These are phyloP conservation scores for Drosophila sp. DNA, from an alignment of 1,140 invertebrate genomes.

Conservation along the genomic window DNA sequence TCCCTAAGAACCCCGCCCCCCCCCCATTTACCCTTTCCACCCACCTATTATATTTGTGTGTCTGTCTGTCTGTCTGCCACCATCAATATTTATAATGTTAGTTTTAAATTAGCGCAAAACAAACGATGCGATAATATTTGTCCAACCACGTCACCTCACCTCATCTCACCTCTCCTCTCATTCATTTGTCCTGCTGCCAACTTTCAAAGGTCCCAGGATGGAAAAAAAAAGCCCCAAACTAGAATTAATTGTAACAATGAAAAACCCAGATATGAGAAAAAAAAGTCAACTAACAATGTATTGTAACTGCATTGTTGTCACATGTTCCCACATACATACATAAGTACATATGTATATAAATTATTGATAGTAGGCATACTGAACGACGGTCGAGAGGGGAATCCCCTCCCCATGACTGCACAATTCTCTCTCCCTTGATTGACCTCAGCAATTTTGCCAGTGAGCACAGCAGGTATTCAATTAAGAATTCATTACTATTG, in stretches of 20 bases:
- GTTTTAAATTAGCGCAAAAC: slow-evolving; percentile 77
- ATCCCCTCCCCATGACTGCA: neutral
- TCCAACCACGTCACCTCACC: slow-evolving; percentile 22
- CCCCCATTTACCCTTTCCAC: neutral
- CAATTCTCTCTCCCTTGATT: neutral
- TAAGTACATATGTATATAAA: too few relatives aligned
- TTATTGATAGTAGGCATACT: too few relatives aligned
- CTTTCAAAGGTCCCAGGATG: neutral
- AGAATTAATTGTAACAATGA: slow-evolving; percentile 5
- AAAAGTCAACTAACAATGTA: neutral
- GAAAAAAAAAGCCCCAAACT: neutral
- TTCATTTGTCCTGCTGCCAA: slow-evolving; percentile 6
- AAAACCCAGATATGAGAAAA: neutral
- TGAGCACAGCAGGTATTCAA: slow-evolving; percentile 1
- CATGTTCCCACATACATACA: too few relatives aligned
- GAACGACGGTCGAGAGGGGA: too few relatives aligned
- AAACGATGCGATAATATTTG: slow-evolving; percentile 68
- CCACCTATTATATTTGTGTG: neutral
- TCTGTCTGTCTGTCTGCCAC: neutral
- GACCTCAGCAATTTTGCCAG: neutral
- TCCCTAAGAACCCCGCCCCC: neutral
- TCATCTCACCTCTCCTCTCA: slow-evolving; percentile 19
- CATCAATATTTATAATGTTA: slow-evolving; percentile 80
- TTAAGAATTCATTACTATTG: slow-evolving; percentile 6
- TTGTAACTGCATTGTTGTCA: neutral